A percentile compares a stretch with the other conserved stretches of the same genome.
Evolutionary conservation across 2,113 vertebrate genomes (phyloP).

Genomic region (Grallaria varia): DNA sequence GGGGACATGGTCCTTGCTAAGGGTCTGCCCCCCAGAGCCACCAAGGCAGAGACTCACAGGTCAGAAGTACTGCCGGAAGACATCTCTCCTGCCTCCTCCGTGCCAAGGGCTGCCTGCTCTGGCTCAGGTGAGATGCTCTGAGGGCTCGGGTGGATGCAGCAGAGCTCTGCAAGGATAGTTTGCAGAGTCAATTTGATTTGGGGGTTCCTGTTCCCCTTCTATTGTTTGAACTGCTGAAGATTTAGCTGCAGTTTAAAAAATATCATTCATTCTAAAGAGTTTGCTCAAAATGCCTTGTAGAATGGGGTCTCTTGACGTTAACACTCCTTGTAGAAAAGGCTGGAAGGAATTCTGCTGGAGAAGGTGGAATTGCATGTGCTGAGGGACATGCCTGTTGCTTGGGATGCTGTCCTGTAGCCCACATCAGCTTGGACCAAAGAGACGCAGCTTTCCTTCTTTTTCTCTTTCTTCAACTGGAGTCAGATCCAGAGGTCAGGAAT

Average conservation of each 20-base stretch:
- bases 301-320: not conserved
- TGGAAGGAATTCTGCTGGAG: not conserved
- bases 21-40: not conserved
- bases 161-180: not conserved
- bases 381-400: not conserved
- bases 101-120: not conserved
- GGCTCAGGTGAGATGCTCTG: not conserved
- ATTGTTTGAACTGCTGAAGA: not conserved
- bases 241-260: not conserved
- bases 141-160: not conserved
- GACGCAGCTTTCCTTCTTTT: not conserved
- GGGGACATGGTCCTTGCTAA: not conserved
- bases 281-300: not conserved
- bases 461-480: not conserved
- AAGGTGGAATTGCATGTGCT: not conserved
- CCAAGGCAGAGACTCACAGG: not conserved
- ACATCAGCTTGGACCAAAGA: not conserved
- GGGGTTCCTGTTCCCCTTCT: not conserved
- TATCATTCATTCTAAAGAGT: not conserved
- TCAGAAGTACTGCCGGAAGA: not conserved
- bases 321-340: not conserved
- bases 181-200: not conserved
- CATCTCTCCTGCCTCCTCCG: not conserved
- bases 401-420: not conserved
- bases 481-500: not conserved